Conservation (phyloP, 2,113 vertebrate species). For the Tyto alba region DNA sequence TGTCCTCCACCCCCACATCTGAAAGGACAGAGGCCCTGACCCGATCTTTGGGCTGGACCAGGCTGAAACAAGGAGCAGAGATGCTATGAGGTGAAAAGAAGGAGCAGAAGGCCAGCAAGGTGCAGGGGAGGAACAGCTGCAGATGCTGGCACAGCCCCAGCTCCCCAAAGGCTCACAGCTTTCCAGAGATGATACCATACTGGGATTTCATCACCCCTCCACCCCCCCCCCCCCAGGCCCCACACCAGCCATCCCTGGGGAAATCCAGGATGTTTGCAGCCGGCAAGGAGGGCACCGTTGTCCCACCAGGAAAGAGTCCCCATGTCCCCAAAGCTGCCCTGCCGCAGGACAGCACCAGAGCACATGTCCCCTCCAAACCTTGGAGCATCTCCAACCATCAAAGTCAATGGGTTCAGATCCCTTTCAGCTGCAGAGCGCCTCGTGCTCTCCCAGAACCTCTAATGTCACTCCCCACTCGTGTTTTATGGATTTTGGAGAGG, state of each 20-base stretch:
- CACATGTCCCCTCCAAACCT: neutral
- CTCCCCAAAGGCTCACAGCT: neutral
- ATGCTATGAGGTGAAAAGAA: neutral
- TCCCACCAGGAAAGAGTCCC: neutral
- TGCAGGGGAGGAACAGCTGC: neutral
- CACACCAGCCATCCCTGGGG: neutral
- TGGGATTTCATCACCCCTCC: neutral
- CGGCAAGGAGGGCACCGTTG: neutral
- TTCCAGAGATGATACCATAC: neutral
- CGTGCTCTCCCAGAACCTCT: neutral
- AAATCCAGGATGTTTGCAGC: neutral
- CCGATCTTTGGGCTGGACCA: neutral
- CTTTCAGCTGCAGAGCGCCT: neutral
- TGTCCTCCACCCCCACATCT: neutral
- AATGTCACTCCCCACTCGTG: accelerated
- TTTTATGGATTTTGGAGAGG: neutral
- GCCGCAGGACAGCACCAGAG: accelerated
- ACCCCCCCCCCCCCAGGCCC: too few species aligned
- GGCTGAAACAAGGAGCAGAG: neutral
- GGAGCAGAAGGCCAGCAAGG: neutral
- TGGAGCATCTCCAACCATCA: neutral
- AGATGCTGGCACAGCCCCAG: neutral
- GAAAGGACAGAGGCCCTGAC: neutral
- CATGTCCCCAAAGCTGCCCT: accelerated
- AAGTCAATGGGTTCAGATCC: neutral